Base-by-base conservation (phyloP, 2,888 invertebrate genomes). In the Polia nebulosa region DNA sequence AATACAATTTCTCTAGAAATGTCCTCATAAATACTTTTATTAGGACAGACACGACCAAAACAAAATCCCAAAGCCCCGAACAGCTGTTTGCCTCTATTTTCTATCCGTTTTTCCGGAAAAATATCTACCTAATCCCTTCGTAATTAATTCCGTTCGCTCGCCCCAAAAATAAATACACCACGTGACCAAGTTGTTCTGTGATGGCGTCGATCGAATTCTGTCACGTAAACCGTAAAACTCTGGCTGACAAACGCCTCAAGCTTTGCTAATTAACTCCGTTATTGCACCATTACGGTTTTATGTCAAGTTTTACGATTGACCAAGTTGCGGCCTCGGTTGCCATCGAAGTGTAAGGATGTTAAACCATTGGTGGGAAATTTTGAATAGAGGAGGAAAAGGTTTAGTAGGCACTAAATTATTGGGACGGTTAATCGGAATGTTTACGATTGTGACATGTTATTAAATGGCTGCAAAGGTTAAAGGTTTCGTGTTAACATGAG, bases 201-300 rank as follows among this genome's bases (percentile, higher is more conserved):
- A 80, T 65, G 71, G 71, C 81, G 76, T 70, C 81, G 80, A 85
- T 83, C 87, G 82, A 88, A 88, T 88, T 86, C 83, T 83, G 87
- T 89, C 91, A 91, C 92, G 92, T 91, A 88, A 79, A 80, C 87
- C 90, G 87, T 92, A 91, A 92, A 92, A 88, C 86, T 83, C 80
- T 78, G 81, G 84, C 89, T 91, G 92, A 93, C 92, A 93, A 92
- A 93, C 90, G 90, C 85, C 87, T 89, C 87, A 86, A n/a, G 87
- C 85, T 85, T 82, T 81, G 88, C 93, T 94, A 94, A 94, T 94
- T 94, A 94, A 90, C 86, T 89, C 89, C 88, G 90, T 93, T 94
- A 94, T 93, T 89, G 90, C 89, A 80, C 89, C 82, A 90, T 93
- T 91, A 92, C 86, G 85, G 84, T 90, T 92, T 93, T 90, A 94